Percentiles rank a stretch among this genome's conserved stretches.
Evolutionary conservation across 2,113 vertebrate species (phyloP).

Genomic region (Aplodontia rufa): DNA sequence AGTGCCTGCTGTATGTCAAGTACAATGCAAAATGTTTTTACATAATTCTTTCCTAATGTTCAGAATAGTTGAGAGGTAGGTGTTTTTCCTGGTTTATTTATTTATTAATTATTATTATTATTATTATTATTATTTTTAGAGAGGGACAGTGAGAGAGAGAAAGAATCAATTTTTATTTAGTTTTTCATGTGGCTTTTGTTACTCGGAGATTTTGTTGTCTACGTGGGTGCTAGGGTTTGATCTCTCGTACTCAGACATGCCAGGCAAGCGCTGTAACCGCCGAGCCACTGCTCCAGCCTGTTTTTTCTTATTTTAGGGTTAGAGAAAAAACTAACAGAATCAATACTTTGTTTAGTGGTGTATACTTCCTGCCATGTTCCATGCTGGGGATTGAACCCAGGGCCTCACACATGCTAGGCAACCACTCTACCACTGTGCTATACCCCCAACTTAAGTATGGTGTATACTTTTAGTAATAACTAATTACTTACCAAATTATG

Average conservation of each 20-base stretch:
- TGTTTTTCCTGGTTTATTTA: too few species aligned
- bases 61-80: neutral
- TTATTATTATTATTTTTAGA: too few species aligned
- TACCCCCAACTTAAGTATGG: neutral
- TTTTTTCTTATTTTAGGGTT: conserved; percentile 29
- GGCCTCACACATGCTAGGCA: neutral
- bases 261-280: too few species aligned
- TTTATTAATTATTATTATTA: too few species aligned
- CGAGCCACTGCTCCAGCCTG: too few species aligned
- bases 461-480: neutral
- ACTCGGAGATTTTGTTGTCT: too few species aligned
- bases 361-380: neutral
- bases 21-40: neutral
- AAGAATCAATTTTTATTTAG: too few species aligned
- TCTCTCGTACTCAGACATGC: too few species aligned
- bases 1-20: neutral
- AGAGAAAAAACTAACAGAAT: neutral
- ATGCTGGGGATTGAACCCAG: neutral
- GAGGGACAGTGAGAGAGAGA: too few species aligned
- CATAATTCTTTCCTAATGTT: neutral
- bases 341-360: conserved; percentile 3
- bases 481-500: neutral
- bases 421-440: neutral
- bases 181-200: too few species aligned
- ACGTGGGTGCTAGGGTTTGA: too few species aligned